phyloP scores from a whole-genome alignment of 1,140 invertebrate species.

The Hylaeus anthracinus region DNA sequence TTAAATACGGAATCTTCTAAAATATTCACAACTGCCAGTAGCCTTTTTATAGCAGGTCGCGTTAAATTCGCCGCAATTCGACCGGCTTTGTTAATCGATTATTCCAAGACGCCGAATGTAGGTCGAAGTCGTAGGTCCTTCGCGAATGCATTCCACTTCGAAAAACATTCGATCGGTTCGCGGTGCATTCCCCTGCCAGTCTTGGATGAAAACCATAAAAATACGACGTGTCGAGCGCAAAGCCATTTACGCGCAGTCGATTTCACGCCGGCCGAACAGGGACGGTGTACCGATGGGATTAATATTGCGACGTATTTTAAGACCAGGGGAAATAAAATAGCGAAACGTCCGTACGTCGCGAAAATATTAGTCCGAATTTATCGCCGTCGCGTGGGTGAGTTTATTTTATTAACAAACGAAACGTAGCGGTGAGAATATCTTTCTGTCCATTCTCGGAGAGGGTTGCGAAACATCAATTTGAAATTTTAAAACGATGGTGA shows the following conservation, averaged over 20 bases:
- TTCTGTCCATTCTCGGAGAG: no score
- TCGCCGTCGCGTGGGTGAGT: no score
- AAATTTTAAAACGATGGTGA: no score
- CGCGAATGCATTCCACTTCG: conserved; percentile 5
- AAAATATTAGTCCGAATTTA: neutral
- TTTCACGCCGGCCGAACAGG: neutral
- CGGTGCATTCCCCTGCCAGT: neutral
- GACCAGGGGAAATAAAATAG: neutral
- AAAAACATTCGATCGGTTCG: neutral
- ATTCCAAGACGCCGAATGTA: neutral
- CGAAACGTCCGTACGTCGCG: neutral
- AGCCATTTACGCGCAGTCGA: neutral
- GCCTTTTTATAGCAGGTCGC: neutral
- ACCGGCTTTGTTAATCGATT: conserved; percentile 9
- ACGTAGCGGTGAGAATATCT: no score
- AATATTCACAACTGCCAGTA: no score
- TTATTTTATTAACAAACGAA: no score
- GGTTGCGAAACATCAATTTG: no score
- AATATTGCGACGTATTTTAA: neutral
- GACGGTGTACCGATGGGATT: neutral
- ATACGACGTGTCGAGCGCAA: neutral
- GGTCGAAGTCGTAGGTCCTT: neutral
- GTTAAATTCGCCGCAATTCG: neutral
- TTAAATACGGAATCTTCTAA: no score
- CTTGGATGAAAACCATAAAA: neutral